Conservation (phyloP, 2,113 vertebrate genomes). For the Vicugna pacos region DNA sequence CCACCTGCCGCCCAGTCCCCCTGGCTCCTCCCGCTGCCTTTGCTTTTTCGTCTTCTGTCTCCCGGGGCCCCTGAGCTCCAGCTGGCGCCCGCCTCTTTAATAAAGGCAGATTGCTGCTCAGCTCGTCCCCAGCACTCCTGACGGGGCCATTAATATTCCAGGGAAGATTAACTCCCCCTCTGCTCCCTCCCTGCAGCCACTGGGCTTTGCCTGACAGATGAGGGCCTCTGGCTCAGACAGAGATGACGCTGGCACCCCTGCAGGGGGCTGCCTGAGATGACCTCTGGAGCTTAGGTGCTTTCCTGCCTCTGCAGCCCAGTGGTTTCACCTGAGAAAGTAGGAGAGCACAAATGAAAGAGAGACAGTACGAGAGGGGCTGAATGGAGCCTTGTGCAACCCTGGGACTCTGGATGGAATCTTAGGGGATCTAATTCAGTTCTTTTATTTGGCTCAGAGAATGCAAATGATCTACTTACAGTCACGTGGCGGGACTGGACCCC, state of each 20-base stretch:
- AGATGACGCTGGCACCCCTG: background rate
- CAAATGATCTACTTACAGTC: background rate
- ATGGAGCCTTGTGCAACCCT: no score
- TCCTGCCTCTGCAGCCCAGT: background rate
- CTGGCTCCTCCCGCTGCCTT: background rate
- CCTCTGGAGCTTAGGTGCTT: background rate
- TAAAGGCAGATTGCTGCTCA: conserved; percentile 63
- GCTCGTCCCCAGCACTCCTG: conserved; percentile 57
- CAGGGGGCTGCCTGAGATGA: background rate
- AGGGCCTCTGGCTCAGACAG: background rate
- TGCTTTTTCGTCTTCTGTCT: background rate
- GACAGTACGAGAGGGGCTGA: no score
- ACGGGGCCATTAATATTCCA: conserved; percentile 66
- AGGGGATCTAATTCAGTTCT: background rate
- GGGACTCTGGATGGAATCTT: background rate
- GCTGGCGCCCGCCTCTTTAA: conserved; percentile 61
- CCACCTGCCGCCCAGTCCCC: background rate
- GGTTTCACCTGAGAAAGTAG: background rate
- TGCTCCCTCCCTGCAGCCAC: background rate
- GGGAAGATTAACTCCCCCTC: conserved; percentile 62
- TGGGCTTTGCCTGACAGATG: conserved; percentile 12
- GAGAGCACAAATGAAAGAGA: background rate
- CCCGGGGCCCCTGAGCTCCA: background rate
- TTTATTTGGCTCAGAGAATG: background rate
- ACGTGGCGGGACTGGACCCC: background rate